Evolutionary conservation across 2,113 vertebrate species (phyloP).

Genomic region (Nothobranchius furzeri): DNA sequence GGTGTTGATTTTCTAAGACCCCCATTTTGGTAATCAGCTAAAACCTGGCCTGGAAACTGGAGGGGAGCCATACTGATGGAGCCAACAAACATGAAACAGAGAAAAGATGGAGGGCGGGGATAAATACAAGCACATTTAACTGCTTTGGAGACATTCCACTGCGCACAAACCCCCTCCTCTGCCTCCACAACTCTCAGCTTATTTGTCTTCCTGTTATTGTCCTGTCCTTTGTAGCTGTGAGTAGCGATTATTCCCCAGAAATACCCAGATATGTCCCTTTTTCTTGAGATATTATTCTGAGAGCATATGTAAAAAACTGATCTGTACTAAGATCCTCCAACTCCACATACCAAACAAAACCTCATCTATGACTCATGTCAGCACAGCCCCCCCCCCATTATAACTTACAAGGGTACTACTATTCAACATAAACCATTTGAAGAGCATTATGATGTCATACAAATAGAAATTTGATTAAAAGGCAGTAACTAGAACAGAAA

Average conservation of each 20-base stretch:
- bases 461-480: conserved; percentile 9
- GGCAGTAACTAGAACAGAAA: too few species aligned
- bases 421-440: conserved; percentile 19
- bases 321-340: conserved; percentile 5
- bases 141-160: conserved; percentile 37
- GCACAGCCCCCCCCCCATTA: conserved; percentile 8
- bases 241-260: conserved; percentile 15
- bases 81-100: conserved; percentile 6
- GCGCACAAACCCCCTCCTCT: background rate
- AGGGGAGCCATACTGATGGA: conserved; percentile 58
- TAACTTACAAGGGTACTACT: background rate
- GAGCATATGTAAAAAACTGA: conserved; percentile 1
- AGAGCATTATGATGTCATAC: background rate
- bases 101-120: conserved; percentile 6
- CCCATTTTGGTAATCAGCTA: conserved; percentile 63
- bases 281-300: background rate
- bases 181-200: conserved; percentile 13
- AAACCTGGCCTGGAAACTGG: conserved; percentile 76
- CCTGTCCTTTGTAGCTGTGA: conserved; percentile 7
- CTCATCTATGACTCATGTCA: conserved; percentile 30
- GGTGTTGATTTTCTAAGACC: conserved; percentile 59
- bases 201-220: conserved; percentile 17
- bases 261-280: background rate
- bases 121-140: conserved; percentile 51
- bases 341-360: conserved; percentile 16